These are phyloP conservation scores for Gallinago nigripennis DNA, from an alignment of 2,797 vertebrate genomes.

Conservation along the genomic window DNA sequence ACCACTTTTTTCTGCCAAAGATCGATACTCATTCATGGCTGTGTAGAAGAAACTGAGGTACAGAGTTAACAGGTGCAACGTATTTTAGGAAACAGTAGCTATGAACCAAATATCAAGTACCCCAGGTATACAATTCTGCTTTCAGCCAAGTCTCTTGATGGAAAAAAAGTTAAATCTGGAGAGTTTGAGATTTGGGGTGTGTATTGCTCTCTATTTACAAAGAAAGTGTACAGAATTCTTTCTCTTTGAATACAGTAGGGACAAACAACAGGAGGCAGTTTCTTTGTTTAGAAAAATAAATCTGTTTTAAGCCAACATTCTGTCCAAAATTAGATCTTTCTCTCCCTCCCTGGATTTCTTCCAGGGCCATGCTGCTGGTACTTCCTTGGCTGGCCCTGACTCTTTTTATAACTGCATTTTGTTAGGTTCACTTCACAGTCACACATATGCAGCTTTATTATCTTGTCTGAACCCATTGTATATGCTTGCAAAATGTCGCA, in stretches of 20 bases:
- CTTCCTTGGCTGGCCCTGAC: background rate
- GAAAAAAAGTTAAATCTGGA: background rate
- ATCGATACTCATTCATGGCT: background rate
- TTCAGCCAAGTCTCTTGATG: background rate
- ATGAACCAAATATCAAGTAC: background rate
- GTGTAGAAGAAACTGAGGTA: background rate
- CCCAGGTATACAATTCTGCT: background rate
- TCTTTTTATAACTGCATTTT: background rate
- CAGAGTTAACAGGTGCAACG: background rate
- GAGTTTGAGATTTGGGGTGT: background rate
- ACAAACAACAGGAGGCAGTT: conserved; percentile 1
- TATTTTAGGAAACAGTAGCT: background rate
- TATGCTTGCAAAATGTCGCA: background rate
- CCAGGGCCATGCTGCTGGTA: background rate
- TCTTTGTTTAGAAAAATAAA: conserved; percentile 42
- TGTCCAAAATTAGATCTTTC: conserved; percentile 27
- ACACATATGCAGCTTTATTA: background rate
- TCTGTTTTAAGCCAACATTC: background rate
- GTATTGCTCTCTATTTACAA: background rate
- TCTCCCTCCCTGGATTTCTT: background rate
- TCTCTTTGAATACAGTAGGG: background rate
- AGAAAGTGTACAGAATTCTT: conserved; percentile 9
- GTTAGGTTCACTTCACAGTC: background rate
- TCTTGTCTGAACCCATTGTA: background rate
- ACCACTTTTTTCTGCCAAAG: background rate